A percentile compares a stretch with the other conserved stretches of the same genome.
Evolutionary conservation across 2,888 invertebrate species (phyloP).

Genomic region (Lepas anatifera): DNA sequence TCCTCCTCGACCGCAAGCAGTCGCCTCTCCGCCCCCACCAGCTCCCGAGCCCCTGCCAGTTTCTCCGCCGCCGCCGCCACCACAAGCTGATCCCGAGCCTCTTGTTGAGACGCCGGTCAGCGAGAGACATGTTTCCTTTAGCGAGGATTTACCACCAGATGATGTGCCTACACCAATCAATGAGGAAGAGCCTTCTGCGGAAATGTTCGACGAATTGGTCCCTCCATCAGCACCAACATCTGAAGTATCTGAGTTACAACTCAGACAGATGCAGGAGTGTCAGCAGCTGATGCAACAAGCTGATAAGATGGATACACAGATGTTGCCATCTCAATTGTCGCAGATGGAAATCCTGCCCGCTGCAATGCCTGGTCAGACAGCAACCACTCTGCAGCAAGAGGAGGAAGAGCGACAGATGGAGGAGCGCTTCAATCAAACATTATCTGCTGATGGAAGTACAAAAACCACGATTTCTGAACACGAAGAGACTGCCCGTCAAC

Average conservation of each 20-base stretch:
- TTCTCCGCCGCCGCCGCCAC: constrained; percentile 10
- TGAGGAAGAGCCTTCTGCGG: no score
- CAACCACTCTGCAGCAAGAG: no score
- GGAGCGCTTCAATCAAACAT: not conserved
- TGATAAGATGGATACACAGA: no score
- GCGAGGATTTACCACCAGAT: no score
- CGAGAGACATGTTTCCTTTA: constrained; percentile 4
- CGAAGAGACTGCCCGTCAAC: not conserved
- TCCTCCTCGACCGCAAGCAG: not conserved
- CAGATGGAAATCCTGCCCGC: no score
- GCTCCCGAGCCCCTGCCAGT: not conserved
- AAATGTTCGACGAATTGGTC: no score
- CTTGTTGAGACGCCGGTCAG: no score
- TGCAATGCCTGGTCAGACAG: no score
- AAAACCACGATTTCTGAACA: not conserved
- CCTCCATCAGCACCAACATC: no score
- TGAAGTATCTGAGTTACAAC: not conserved
- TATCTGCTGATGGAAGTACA: not conserved
- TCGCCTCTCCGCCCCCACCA: not conserved
- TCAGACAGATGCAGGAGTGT: not conserved
- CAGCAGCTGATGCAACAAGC: not conserved
- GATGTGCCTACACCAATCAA: no score
- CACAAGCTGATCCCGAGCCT: not conserved
- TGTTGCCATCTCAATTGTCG: no score
- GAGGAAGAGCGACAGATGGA: not conserved